phyloP scores from a whole-genome alignment of 2,113 vertebrate species.

The Nothocercus nigrocapillus region DNA sequence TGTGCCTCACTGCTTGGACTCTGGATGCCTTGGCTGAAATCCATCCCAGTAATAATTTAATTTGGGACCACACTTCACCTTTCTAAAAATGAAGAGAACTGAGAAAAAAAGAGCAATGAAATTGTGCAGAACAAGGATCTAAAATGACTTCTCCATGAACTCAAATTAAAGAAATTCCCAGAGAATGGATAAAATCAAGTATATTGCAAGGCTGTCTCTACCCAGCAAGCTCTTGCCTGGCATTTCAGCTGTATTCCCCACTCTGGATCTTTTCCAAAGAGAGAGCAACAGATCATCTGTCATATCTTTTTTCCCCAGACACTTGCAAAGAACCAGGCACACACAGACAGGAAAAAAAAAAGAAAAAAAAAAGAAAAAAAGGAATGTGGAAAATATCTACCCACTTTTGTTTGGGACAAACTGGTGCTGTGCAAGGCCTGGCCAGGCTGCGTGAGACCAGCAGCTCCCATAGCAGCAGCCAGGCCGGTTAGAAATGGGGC shows the following conservation, averaged over 20 bases:
- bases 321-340: constrained; percentile 26
- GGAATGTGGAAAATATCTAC: constrained; percentile 46
- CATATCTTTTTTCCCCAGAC: not conserved
- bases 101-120: constrained; percentile 29
- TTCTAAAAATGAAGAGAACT: constrained; percentile 62
- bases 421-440: too few relatives aligned
- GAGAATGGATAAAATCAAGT: constrained; percentile 19
- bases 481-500: too few relatives aligned
- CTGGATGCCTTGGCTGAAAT: constrained; percentile 42
- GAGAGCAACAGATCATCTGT: constrained; percentile 30
- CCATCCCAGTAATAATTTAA: constrained; percentile 41
- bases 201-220: not conserved
- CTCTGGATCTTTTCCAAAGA: constrained; percentile 39
- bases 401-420: not conserved
- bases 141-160: constrained; percentile 25
- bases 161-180: constrained; percentile 6
- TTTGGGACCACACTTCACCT: constrained; percentile 41
- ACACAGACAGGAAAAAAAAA: not conserved
- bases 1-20: constrained; percentile 15
- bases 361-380: not conserved
- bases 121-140: constrained; percentile 10
- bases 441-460: too few relatives aligned
- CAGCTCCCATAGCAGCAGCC: too few relatives aligned
- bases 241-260: constrained; percentile 27
- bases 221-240: constrained; percentile 14